phyloP scores from a whole-genome alignment of 1,140 invertebrate genomes.

The Aphis craccivora region DNA sequence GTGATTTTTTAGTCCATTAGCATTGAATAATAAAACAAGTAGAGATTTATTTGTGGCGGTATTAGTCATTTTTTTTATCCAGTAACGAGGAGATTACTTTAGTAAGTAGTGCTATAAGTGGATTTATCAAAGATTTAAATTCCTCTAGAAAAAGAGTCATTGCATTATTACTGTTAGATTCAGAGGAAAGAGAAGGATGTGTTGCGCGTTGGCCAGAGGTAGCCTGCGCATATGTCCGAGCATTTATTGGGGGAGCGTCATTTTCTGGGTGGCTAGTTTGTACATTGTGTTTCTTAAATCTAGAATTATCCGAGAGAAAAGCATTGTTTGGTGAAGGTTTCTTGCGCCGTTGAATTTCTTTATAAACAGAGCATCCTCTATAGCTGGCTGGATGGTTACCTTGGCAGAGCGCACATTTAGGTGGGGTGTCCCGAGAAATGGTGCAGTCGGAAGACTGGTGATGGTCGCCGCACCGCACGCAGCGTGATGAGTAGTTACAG shows the following conservation, averaged over 20 bases:
- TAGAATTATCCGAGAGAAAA: background rate
- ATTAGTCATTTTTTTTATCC: conserved; percentile 20
- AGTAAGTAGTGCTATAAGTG: too few relatives aligned
- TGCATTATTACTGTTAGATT: background rate
- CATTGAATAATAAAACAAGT: conserved; percentile 7
- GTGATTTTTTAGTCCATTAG: background rate
- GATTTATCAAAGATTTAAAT: too few relatives aligned
- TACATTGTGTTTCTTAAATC: background rate
- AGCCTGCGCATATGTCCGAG: too few relatives aligned
- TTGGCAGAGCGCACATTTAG: background rate
- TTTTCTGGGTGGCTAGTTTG: background rate
- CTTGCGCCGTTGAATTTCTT: background rate
- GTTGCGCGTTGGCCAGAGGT: too few relatives aligned
- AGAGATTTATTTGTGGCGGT: conserved; percentile 20
- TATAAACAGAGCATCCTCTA: background rate
- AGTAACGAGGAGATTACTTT: background rate
- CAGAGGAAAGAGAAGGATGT: too few relatives aligned
- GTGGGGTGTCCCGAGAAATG: background rate
- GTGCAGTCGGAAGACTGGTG: background rate
- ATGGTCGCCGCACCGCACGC: background rate
- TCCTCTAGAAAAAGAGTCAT: background rate
- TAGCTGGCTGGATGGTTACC: background rate
- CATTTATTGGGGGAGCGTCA: too few relatives aligned
- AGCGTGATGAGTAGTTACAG: background rate
- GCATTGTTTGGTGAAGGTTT: background rate